Evolutionary conservation across 2,797 vertebrate genomes (phyloP).

Genomic region (Tokudaia muenninki): DNA sequence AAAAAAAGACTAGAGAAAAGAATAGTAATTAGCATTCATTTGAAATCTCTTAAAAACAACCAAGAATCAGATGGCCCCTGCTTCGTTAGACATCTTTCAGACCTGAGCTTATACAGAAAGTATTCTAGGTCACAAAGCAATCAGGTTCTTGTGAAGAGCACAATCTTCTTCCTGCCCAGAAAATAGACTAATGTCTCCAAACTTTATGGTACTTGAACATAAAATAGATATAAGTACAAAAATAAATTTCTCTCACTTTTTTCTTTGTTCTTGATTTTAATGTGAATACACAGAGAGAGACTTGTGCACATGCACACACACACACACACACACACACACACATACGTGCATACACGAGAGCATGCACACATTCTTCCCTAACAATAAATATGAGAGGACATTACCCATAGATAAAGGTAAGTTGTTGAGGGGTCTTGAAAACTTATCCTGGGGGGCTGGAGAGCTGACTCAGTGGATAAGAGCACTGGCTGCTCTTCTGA

Average conservation of each 20-base stretch:
- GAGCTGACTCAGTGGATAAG: too few relatives aligned
- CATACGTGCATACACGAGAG: too few relatives aligned
- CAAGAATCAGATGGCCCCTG: not conserved
- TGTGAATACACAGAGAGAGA: not conserved
- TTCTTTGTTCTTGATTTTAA: not conserved
- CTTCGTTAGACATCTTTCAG: constrained; percentile 29
- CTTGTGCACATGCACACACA: not conserved
- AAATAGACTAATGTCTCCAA: not conserved
- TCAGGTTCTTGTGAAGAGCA: not conserved
- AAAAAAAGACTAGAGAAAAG: not conserved
- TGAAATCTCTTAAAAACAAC: constrained; percentile 40
- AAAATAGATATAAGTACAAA: constrained; percentile 36
- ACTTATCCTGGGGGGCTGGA: not conserved
- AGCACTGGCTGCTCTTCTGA: too few relatives aligned
- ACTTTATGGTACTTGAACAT: not conserved
- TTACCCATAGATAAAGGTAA: not conserved
- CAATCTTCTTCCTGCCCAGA: not conserved
- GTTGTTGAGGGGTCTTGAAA: not conserved
- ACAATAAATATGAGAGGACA: not conserved
- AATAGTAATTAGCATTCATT: not conserved
- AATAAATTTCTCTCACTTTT: constrained; percentile 30
- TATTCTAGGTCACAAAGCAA: not conserved
- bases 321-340: not conserved
- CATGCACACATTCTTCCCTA: not conserved
- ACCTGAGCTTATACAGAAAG: not conserved